phyloP scores from a whole-genome alignment of 2,797 vertebrate genomes.

The Coregonus sp. region DNA sequence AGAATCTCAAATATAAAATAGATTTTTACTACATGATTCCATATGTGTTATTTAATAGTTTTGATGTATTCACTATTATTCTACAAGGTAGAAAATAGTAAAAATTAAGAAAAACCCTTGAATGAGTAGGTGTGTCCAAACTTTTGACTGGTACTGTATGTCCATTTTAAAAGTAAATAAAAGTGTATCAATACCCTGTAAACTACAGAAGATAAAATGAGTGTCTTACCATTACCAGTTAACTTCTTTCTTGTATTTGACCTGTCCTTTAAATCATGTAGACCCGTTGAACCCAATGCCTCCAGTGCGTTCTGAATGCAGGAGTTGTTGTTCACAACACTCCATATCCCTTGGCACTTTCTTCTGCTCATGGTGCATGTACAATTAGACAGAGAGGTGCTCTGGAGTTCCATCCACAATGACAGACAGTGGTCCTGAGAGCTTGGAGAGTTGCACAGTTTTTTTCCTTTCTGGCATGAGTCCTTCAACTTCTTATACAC shows the following conservation, averaged over 20 bases:
- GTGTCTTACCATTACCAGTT: background rate
- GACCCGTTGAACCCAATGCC: background rate
- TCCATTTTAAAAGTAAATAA: background rate
- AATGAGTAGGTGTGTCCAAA: too few relatives aligned
- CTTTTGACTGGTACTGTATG: too few relatives aligned
- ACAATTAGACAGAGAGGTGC: slow-evolving; percentile 51
- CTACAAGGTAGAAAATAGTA: too few relatives aligned
- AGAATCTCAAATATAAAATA: too few relatives aligned
- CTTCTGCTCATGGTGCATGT: background rate
- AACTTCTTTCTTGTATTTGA: background rate
- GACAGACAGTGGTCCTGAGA: slow-evolving; percentile 40
- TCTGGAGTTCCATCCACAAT: slow-evolving; percentile 41
- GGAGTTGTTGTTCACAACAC: background rate
- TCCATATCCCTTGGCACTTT: slow-evolving; percentile 2
- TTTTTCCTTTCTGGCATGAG: slow-evolving; percentile 38
- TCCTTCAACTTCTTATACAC: slow-evolving; percentile 59
- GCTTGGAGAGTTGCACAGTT: background rate
- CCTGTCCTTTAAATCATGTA: background rate
- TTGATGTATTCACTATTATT: too few relatives aligned
- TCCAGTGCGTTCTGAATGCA: background rate
- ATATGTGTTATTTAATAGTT: too few relatives aligned
- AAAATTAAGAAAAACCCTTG: too few relatives aligned
- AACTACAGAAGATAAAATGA: background rate
- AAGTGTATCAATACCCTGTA: background rate
- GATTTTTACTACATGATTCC: too few relatives aligned